Evolutionary conservation across 2,113 vertebrate genomes (phyloP).

Genomic region (Rhinolophus sinicus): DNA sequence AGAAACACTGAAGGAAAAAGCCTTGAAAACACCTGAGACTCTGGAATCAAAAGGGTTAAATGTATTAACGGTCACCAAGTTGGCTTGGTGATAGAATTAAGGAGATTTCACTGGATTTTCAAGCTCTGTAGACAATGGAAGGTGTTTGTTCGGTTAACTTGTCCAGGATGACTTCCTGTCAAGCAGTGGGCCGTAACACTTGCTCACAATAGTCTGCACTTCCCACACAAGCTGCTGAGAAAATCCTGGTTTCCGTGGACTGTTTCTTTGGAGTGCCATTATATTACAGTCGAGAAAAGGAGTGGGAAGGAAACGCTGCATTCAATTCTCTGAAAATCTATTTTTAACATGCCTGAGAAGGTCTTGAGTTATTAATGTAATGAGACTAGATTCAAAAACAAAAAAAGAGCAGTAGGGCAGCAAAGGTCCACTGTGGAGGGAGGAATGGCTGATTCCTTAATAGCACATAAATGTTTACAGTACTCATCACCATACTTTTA

Average conservation of each 20-base stretch:
- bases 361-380: slow-evolving; percentile 61
- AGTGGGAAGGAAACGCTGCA: slow-evolving; percentile 33
- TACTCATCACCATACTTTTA: neutral
- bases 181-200: slow-evolving; percentile 54
- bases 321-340: slow-evolving; percentile 55
- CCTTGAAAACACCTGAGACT: neutral
- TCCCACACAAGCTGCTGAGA: slow-evolving; percentile 68
- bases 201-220: slow-evolving; percentile 65
- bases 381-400: slow-evolving; percentile 61
- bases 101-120: slow-evolving; percentile 58
- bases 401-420: slow-evolving; percentile 28
- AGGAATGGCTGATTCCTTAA: neutral
- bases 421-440: neutral
- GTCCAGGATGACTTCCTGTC: slow-evolving; percentile 72
- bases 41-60: slow-evolving; percentile 68
- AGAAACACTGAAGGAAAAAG: neutral
- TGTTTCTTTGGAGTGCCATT: slow-evolving; percentile 57
- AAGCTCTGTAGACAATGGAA: slow-evolving; percentile 72
- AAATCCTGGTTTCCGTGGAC: slow-evolving; percentile 72
- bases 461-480: neutral
- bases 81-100: slow-evolving; percentile 57
- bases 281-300: slow-evolving; percentile 31
- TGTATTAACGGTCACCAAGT: neutral
- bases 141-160: slow-evolving; percentile 69
- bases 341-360: slow-evolving; percentile 70